These are phyloP conservation scores for Echinarachnius parma DNA, from an alignment of 53 echinoderm and acorn worm species.

Conservation along the genomic window DNA sequence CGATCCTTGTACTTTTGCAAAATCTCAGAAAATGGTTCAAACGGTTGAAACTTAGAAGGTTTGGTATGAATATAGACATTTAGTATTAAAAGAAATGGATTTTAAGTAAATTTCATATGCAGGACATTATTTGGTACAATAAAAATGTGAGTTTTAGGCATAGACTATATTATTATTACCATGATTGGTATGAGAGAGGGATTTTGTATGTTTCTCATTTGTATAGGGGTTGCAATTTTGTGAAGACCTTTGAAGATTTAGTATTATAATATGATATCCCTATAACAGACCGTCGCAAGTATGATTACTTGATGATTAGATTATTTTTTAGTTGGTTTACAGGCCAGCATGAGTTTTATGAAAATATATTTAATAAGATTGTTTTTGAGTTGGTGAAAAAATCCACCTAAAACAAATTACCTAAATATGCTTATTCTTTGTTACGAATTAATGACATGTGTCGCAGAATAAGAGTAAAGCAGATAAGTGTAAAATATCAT, in stretches of 20 bases:
- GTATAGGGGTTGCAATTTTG: background rate
- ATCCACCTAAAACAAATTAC: background rate
- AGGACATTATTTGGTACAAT: too few species aligned
- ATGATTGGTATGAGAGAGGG: conserved; percentile 4
- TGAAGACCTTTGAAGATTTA: background rate
- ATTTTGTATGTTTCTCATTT: background rate
- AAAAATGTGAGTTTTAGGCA: too few species aligned
- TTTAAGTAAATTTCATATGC: too few species aligned
- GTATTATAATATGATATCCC: background rate
- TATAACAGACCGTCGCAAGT: background rate
- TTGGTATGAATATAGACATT: too few species aligned
- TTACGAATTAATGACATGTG: too few species aligned
- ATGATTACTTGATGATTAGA: background rate
- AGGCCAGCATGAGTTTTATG: background rate
- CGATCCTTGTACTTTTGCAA: too few species aligned
- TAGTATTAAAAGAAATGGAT: too few species aligned
- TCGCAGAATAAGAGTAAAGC: too few species aligned
- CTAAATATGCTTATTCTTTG: background rate
- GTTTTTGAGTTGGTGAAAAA: background rate
- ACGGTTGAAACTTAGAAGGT: too few species aligned
- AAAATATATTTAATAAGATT: background rate
- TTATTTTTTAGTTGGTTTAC: background rate
- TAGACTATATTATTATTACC: background rate
- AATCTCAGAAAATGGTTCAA: too few species aligned
- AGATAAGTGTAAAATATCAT: too few species aligned